Conservation (phyloP, 2,113 vertebrate genomes). For the Brevimyrus niger region DNA sequence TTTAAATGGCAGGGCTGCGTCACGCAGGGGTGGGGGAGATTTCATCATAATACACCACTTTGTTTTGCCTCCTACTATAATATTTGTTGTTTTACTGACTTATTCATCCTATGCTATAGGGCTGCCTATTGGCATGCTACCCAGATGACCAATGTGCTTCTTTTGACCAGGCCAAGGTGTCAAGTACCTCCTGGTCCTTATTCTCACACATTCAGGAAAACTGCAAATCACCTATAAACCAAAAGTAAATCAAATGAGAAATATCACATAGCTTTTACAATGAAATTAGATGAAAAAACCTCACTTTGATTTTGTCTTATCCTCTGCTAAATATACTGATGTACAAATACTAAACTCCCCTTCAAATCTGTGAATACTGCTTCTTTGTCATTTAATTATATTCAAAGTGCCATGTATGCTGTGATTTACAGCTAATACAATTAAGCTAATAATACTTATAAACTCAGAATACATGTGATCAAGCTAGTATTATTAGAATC, state of each 20-base stretch:
- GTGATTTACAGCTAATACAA: not conserved
- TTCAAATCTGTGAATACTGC: constrained; percentile 4
- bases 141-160: not conserved
- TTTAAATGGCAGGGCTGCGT: not conserved
- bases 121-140: not conserved
- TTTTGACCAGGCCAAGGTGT: not conserved
- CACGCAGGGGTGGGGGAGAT: not conserved
- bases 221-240: not conserved
- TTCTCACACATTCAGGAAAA: not conserved
- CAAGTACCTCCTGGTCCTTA: not conserved
- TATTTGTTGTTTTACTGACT: not conserved
- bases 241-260: not conserved
- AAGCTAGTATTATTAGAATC: not conserved
- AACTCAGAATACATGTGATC: not conserved
- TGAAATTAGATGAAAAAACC: not conserved
- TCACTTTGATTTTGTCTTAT: not conserved
- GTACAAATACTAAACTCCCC: not conserved
- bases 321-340: not conserved
- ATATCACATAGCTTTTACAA: not conserved
- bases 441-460: constrained; percentile 10
- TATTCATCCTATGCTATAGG: not conserved
- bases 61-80: not conserved
- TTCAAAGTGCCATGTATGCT: not conserved
- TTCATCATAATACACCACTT: not conserved
- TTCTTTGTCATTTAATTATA: not conserved